Conservation (phyloP, 92 coral and sea anemone genomes). For the Porites rus region DNA sequence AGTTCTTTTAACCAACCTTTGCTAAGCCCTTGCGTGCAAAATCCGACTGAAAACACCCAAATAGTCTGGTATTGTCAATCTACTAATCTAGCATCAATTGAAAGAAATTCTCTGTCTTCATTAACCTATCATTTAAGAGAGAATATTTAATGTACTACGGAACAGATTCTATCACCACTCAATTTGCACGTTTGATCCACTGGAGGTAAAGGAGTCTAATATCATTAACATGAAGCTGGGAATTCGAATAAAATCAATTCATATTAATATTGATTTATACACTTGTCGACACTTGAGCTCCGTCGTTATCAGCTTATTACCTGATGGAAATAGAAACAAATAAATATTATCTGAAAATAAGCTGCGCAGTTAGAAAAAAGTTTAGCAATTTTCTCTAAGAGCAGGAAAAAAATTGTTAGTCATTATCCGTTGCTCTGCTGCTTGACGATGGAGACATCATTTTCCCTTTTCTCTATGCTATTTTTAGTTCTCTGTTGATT, state of each 20-base stretch:
- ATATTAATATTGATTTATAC: not conserved
- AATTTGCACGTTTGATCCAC: not conserved
- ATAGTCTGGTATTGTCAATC: not conserved
- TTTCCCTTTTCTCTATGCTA: no score
- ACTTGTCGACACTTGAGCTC: not conserved
- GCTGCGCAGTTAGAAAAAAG: no score
- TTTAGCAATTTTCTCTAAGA: no score
- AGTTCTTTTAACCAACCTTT: not conserved
- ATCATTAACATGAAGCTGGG: slow-evolving; percentile 12
- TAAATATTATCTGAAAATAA: not conserved
- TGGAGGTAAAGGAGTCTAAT: not conserved
- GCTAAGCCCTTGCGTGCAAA: not conserved
- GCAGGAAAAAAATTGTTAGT: no score
- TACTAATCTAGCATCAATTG: not conserved
- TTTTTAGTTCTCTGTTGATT: no score
- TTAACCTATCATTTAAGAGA: slow-evolving; percentile 11
- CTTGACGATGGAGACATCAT: no score
- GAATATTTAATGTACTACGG: slow-evolving; percentile 29
- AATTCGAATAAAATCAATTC: not conserved
- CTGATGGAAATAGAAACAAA: not conserved
- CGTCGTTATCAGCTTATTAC: not conserved
- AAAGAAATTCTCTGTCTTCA: not conserved
- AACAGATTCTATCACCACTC: slow-evolving; percentile 9
- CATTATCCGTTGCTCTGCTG: no score
- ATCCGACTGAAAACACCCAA: no score